Conservation (phyloP, 2,888 invertebrate genomes). For the Punctoribates punctum region DNA sequence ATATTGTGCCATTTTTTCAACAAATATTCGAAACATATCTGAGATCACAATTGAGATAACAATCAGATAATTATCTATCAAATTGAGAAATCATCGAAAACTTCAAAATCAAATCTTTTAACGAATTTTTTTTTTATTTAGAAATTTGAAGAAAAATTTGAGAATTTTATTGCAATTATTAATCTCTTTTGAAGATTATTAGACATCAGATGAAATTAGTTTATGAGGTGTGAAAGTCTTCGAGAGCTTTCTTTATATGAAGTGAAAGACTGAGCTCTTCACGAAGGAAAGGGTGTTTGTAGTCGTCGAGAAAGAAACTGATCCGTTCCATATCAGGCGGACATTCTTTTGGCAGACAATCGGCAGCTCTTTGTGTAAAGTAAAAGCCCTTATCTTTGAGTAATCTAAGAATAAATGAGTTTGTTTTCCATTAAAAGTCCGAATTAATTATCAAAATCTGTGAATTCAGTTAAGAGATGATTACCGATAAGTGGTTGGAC, state of each 20-base stretch:
- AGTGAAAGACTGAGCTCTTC: conserved; percentile 61
- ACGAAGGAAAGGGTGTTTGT: conserved; percentile 67
- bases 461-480: conserved; percentile 52
- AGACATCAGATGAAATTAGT: background rate
- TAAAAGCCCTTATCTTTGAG: conserved; percentile 71
- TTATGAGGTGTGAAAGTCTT: conserved; percentile 43
- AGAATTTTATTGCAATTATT: background rate
- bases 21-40: no score
- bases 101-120: no score
- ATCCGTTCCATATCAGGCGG: conserved; percentile 72
- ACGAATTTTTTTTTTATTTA: no score
- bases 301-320: conserved; percentile 78
- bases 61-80: no score
- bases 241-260: conserved; percentile 66
- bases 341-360: conserved; percentile 78
- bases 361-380: conserved; percentile 69
- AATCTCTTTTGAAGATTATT: background rate
- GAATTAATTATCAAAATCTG: background rate
- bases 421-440: conserved; percentile 30
- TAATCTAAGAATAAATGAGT: conserved; percentile 60
- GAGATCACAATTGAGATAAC: no score
- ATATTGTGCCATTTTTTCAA: no score
- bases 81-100: no score
- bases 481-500: conserved; percentile 87
- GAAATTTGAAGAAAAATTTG: no score